Percentiles rank a stretch among this genome's conserved stretches.
Conservation (phyloP, 2,113 vertebrate genomes). For the Daboia siamensis region DNA sequence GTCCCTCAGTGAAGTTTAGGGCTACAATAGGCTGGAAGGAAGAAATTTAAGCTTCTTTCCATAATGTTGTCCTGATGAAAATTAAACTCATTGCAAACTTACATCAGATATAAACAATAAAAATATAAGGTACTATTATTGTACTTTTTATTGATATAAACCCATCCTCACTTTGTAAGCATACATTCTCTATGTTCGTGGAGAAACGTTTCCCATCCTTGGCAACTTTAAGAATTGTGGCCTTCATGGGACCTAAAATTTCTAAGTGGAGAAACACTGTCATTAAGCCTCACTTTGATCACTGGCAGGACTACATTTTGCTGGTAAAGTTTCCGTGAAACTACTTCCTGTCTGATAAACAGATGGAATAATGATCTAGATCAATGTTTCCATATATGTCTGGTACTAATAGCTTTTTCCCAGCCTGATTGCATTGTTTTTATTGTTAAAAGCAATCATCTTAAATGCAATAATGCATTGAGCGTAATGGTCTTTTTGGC, state of each 20-base stretch:
- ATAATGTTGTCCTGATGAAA: background rate
- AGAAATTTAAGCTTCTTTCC: too few species aligned
- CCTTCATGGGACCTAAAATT: background rate
- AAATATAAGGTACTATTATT: too few species aligned
- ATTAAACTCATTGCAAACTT: background rate
- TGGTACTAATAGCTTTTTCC: background rate
- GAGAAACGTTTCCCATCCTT: background rate
- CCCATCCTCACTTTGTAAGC: background rate
- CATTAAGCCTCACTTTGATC: background rate
- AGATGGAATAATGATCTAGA: background rate
- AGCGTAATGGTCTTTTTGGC: background rate
- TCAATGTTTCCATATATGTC: background rate
- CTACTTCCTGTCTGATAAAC: background rate
- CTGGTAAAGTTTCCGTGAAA: background rate
- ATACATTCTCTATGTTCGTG: background rate
- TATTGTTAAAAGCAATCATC: background rate
- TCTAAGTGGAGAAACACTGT: background rate
- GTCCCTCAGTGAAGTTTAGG: background rate
- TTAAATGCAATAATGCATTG: background rate
- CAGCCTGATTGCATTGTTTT: background rate
- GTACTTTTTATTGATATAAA: background rate
- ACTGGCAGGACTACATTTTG: background rate
- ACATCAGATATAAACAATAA: background rate
- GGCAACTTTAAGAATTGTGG: background rate
- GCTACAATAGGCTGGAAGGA: background rate